Percentiles rank a stretch among this genome's conserved stretches.
These are phyloP conservation scores for Proteles cristata DNA, from an alignment of 2,113 vertebrate species.

Conservation along the genomic window DNA sequence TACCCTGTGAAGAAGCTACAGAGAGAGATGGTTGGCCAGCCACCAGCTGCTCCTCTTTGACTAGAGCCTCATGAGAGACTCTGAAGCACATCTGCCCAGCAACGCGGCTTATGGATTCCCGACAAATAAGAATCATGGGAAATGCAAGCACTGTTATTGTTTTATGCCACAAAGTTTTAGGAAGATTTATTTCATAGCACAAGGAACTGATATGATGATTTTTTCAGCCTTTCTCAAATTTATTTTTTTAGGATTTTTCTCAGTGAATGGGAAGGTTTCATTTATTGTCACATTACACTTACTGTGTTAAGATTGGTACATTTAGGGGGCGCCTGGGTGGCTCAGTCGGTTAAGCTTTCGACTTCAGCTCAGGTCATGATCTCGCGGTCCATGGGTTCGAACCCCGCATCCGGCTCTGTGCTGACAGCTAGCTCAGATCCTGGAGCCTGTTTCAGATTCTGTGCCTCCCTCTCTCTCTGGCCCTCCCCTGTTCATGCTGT, in stretches of 20 bases:
- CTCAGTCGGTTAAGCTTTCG: no score
- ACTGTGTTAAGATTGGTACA: not conserved
- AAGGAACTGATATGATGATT: not conserved
- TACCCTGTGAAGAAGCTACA: not conserved
- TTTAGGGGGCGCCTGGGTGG: no score
- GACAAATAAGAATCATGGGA: not conserved
- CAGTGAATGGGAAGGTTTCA: not conserved
- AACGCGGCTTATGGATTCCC: not conserved
- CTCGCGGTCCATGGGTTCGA: no score
- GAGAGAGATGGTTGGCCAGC: not conserved
- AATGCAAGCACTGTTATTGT: not conserved
- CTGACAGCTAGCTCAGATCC: no score
- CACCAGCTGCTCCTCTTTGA: not conserved
- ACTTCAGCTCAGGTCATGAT: no score
- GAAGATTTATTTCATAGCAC: not conserved
- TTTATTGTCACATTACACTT: not conserved
- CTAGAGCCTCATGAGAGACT: not conserved
- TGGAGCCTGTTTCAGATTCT: no score
- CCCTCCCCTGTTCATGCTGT: no score
- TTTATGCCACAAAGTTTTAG: not conserved
- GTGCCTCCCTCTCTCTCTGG: no score
- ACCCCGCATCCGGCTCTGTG: no score
- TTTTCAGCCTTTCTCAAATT: not conserved
- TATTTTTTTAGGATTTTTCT: not conserved
- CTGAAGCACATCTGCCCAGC: not conserved